Evolutionary conservation across 2,888 invertebrate genomes (phyloP).

Genomic region (Amblyjoppa fuscipennis): DNA sequence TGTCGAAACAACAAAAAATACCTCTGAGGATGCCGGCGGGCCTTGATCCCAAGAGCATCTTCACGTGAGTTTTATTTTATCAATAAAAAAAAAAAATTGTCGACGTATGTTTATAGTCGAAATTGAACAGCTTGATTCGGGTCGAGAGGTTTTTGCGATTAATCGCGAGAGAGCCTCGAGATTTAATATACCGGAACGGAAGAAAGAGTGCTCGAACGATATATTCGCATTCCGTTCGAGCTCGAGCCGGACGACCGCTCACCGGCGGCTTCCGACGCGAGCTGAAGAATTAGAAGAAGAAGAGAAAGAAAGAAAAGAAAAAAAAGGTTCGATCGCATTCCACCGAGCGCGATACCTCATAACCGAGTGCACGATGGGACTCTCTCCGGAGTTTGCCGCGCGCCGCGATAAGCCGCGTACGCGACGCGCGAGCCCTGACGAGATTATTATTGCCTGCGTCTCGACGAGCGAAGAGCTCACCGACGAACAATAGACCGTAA

Average conservation of each 20-base stretch:
- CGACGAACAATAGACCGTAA: conserved; percentile 50
- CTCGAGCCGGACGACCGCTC: conserved; percentile 14
- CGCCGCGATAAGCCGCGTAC: conserved; percentile 68
- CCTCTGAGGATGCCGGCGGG: conserved; percentile 84
- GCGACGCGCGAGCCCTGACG: conserved; percentile 48
- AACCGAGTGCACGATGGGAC: conserved; percentile 63
- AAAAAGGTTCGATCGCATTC: conserved; percentile 70
- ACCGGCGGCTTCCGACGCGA: conserved; percentile 22
- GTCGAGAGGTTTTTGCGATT: conserved; percentile 10
- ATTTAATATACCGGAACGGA: conserved; percentile 27
- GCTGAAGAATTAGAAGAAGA: conserved; percentile 21
- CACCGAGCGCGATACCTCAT: conserved; percentile 65
- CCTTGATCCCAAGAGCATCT: conserved; percentile 88
- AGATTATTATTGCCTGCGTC: conserved; percentile 56
- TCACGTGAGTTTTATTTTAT: conserved; percentile 88
- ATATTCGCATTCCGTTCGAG: conserved; percentile 54
- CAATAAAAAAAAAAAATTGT: conserved; percentile 12
- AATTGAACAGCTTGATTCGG: background rate
- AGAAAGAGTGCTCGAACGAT: conserved; percentile 31
- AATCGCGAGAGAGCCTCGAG: conserved; percentile 19
- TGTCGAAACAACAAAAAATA: conserved; percentile 85
- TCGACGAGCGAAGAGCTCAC: conserved; percentile 45
- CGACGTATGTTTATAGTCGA: background rate
- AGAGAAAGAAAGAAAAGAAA: conserved; percentile 61
- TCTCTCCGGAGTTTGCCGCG: conserved; percentile 56